These are phyloP conservation scores for Synergus japonicus DNA, from an alignment of 2,888 invertebrate species.

Conservation along the genomic window DNA sequence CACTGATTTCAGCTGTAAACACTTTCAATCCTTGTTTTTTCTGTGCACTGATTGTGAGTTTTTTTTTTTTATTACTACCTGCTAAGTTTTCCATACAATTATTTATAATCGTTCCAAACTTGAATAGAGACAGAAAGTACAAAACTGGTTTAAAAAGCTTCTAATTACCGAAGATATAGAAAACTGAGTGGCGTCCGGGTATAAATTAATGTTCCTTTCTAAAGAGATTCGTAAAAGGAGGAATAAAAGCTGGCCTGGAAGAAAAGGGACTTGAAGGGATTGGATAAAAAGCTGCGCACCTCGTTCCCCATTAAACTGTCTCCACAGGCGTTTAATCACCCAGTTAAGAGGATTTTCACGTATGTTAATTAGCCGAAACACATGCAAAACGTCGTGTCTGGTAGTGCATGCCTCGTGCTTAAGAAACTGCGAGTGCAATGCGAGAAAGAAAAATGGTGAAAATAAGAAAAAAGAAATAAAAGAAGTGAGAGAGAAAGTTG, in stretches of 20 bases:
- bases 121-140: neutral
- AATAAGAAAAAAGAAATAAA: neutral
- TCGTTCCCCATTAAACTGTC: conserved; percentile 31
- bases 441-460: conserved; percentile 31
- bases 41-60: too few species aligned
- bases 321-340: conserved; percentile 62
- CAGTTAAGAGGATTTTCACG: conserved; percentile 72
- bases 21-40: too few species aligned
- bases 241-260: neutral
- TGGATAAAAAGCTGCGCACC: conserved; percentile 21
- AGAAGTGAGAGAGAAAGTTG: neutral
- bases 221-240: conserved; percentile 10
- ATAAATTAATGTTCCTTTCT: conserved; percentile 11
- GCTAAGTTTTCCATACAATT: too few species aligned
- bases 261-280: conserved; percentile 14
- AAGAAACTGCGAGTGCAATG: neutral
- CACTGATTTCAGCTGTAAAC: too few species aligned
- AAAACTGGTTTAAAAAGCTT: neutral
- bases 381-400: conserved; percentile 66
- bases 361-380: conserved; percentile 73
- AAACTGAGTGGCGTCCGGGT: conserved; percentile 16
- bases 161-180: conserved; percentile 5
- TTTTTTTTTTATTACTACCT: too few species aligned
- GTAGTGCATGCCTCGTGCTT: conserved; percentile 30
- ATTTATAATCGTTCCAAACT: too few species aligned